phyloP scores from a whole-genome alignment of 2,888 invertebrate species.

The Laspeyria flexula region DNA sequence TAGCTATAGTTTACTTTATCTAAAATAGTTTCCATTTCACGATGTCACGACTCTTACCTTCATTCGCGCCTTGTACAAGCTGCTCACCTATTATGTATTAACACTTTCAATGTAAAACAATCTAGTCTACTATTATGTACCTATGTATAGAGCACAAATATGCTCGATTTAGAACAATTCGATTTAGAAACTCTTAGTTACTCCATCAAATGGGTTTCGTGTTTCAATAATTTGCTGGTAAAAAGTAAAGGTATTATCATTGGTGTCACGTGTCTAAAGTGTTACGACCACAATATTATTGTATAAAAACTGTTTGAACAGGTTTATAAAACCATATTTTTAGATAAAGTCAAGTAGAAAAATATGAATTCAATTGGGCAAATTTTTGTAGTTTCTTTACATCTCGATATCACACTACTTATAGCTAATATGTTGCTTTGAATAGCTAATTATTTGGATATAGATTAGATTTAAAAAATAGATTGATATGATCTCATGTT shows the following conservation, averaged over 20 bases:
- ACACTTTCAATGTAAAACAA: constrained; percentile 34
- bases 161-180: constrained; percentile 29
- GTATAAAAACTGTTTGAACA: background rate
- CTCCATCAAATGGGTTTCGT: constrained; percentile 42
- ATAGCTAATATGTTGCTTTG: background rate
- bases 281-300: background rate
- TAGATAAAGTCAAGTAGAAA: background rate
- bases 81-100: constrained; percentile 10
- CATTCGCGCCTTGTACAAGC: constrained; percentile 4
- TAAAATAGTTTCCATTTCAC: background rate
- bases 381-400: background rate
- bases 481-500: constrained; percentile 35
- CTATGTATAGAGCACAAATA: constrained; percentile 28
- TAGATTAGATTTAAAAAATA: constrained; percentile 19
- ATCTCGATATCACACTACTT: background rate
- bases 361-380: background rate
- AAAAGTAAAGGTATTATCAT: constrained; percentile 17
- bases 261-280: constrained; percentile 8
- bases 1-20: constrained; percentile 1
- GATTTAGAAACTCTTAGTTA: constrained; percentile 30
- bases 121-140: constrained; percentile 45
- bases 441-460: background rate
- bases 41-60: constrained; percentile 1
- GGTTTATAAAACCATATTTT: constrained; percentile 1
- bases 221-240: constrained; percentile 31